A percentile compares a stretch with the other conserved stretches of the same genome.
Conservation (phyloP, 2,797 vertebrate species). For the Podargus strigoides region DNA sequence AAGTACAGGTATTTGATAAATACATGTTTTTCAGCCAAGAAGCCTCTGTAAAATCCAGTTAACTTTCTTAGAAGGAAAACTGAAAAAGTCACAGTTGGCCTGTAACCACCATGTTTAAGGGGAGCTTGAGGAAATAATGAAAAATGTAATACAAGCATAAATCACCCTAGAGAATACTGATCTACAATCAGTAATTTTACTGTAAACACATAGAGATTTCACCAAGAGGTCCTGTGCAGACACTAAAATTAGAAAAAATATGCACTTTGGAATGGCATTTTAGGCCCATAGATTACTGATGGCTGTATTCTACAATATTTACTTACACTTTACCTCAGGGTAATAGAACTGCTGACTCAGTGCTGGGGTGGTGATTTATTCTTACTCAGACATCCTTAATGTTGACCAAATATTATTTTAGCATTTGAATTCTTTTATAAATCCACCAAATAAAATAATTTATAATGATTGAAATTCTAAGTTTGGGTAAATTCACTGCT, state of each 20-base stretch:
- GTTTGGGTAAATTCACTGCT: slow-evolving; percentile 1
- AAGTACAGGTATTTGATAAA: background rate
- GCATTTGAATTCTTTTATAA: background rate
- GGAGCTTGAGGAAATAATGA: background rate
- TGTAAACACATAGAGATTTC: background rate
- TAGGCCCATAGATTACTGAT: background rate
- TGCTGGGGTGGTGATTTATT: background rate
- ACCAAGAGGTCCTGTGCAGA: background rate
- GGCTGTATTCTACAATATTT: background rate
- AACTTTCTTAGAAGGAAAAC: background rate
- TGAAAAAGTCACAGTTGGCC: background rate
- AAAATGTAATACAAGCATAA: background rate
- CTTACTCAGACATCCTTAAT: background rate
- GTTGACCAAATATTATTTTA: slow-evolving; percentile 30
- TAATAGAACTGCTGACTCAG: background rate
- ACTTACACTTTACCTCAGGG: background rate
- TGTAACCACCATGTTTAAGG: background rate
- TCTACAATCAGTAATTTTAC: background rate
- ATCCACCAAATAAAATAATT: slow-evolving; percentile 1
- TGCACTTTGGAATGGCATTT: background rate
- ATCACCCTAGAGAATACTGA: background rate
- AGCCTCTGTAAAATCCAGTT: background rate
- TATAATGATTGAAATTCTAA: background rate
- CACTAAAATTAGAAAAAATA: background rate
- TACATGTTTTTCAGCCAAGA: background rate